Evolutionary conservation across 37 sponge, comb jelly and placozoan genomes (phyloP), one percentile per base, ranked within the genome.

Genomic region (Bolinopsis microptera): DNA sequence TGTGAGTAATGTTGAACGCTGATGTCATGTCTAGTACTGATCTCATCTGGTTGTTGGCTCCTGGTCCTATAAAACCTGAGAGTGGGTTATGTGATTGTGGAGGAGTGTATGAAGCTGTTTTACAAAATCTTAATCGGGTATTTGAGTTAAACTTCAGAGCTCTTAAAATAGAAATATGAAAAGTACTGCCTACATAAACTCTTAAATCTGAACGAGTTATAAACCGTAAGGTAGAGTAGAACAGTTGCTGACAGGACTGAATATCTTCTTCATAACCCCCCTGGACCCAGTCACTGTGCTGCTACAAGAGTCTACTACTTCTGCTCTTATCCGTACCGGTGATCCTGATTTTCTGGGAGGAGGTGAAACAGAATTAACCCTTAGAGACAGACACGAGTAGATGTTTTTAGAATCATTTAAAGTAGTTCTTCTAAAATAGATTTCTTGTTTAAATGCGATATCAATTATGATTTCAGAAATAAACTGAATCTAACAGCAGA

Each of bases 1-100:
- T 24, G 0, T 86, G 90, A 27, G 61, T 18, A 8, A 86, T 40
- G 27, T 86, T 18, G 26, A 41, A 86, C 23, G 41, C 35, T 2
- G 90, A 41, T 18, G 90, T 86, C 21, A 86, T 86, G 26, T 86
- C 90, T 0, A 86, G 61, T 0, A 86, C 61, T 30, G 61, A 21
- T 38, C 35, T 39, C 61, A 86, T 39, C 90, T 86, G 90, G 48
- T 24, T 86, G 90, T 39, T 86, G 13, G 41, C 13, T 86, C 41
- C 90, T 41, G 90, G 90, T 86, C 90, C 90, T 5, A 86, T 3
- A 13, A 86, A 41, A 25, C 90, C 90, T 86, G 61, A 38, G 28
- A 27, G 36, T 18, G 23, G 38, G 23, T 3, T n/a, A 21, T 67
- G 68, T 67, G 68, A 22, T 13, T 67, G 68, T 22, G 68, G 68